Percentiles rank a stretch among this genome's conserved stretches.
Evolutionary conservation across 2,797 vertebrate genomes (phyloP).

Genomic region (Cuniculus paca): DNA sequence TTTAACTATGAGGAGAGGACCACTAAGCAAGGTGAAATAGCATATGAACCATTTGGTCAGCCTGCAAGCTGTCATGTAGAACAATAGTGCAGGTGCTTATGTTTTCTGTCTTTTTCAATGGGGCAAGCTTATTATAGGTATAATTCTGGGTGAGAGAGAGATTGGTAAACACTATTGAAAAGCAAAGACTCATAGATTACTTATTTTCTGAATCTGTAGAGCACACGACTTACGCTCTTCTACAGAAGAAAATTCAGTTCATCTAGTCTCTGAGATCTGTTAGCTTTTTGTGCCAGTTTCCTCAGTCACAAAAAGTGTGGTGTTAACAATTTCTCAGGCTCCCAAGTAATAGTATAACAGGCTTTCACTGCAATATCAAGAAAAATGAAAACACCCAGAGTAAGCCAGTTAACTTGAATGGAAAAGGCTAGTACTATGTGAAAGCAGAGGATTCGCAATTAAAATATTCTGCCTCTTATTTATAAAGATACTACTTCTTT

Average conservation of each 20-base stretch:
- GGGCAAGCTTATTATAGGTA: background rate
- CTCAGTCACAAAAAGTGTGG: background rate
- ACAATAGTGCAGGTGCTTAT: background rate
- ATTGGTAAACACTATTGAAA: background rate
- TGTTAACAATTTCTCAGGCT: background rate
- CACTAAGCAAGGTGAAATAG: background rate
- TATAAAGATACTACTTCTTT: background rate
- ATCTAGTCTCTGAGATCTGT: background rate
- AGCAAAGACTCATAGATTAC: background rate
- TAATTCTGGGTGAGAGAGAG: background rate
- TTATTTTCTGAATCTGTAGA: background rate
- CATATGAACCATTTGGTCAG: background rate
- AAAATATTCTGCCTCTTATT: background rate
- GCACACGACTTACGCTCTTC: background rate
- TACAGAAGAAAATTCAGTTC: background rate
- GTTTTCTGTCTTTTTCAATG: background rate
- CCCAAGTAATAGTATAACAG: background rate
- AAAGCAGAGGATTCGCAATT: background rate
- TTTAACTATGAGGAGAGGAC: background rate
- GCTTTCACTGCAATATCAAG: background rate
- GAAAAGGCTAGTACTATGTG: background rate
- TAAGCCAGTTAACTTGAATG: conserved; percentile 13
- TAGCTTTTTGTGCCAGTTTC: background rate
- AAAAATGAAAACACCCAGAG: background rate
- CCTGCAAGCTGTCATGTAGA: background rate